Evolutionary conservation across 92 coral and sea anemone species (phyloP).

Genomic region (Montipora capitata): DNA sequence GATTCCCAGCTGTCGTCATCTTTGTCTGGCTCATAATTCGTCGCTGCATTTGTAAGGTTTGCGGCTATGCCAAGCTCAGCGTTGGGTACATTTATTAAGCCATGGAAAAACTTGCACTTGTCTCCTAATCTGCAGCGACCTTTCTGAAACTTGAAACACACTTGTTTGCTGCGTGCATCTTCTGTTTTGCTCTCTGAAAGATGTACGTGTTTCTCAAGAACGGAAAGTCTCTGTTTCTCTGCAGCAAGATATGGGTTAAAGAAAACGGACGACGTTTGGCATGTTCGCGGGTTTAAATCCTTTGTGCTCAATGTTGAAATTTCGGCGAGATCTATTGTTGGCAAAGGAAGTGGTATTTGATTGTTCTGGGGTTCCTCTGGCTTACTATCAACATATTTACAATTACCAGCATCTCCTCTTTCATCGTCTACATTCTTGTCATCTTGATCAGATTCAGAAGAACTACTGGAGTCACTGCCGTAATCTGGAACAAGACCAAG

Average conservation of each 20-base stretch:
- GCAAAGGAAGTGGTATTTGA: constrained; percentile 59
- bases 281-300: constrained; percentile 75
- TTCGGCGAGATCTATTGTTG: constrained; percentile 60
- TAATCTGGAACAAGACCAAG: constrained; percentile 82
- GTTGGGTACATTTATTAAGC: constrained; percentile 3
- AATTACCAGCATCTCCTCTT: background rate
- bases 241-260: constrained; percentile 96
- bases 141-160: constrained; percentile 88
- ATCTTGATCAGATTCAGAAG: constrained; percentile 79
- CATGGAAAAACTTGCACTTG: constrained; percentile 82
- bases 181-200: constrained; percentile 74
- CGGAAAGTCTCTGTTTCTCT: constrained; percentile 88
- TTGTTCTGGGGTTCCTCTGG: background rate
- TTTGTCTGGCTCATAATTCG: constrained; percentile 59
- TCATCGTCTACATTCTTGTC: constrained; percentile 3
- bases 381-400: background rate
- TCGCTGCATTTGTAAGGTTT: background rate
- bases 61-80: constrained; percentile 32
- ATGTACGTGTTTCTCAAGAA: constrained; percentile 92
- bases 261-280: constrained; percentile 84
- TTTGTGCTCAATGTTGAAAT: constrained; percentile 50
- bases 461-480: constrained; percentile 74
- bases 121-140: constrained; percentile 87
- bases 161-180: constrained; percentile 71
- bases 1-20: constrained; percentile 77